Evolutionary conservation across 2,113 vertebrate genomes (phyloP).

Genomic region (Oreochromis tanganicae): DNA sequence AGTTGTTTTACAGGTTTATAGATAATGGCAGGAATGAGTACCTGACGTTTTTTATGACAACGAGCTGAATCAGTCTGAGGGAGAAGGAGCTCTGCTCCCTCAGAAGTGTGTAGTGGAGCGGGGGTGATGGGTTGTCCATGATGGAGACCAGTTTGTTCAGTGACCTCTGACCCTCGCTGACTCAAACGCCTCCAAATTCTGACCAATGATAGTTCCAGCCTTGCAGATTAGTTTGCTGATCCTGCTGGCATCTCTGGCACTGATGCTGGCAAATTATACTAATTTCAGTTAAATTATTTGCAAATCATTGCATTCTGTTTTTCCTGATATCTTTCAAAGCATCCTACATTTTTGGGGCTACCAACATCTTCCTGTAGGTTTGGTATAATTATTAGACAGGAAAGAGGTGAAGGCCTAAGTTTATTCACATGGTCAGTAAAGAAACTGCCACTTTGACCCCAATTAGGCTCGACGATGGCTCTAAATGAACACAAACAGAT

Average conservation of each 20-base stretch:
- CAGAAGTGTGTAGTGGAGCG: neutral
- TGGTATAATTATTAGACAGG: neutral
- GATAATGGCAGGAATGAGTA: neutral
- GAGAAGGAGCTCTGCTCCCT: neutral
- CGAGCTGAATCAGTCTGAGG: neutral
- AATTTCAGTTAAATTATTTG: neutral
- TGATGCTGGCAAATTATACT: neutral
- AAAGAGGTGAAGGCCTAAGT: neutral
- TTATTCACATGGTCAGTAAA: neutral
- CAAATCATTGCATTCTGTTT: neutral
- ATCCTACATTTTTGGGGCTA: neutral
- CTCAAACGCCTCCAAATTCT: neutral
- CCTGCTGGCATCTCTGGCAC: neutral
- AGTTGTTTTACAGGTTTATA: neutral
- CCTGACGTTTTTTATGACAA: neutral
- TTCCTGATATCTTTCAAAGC: neutral
- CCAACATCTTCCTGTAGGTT: neutral
- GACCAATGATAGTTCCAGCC: neutral
- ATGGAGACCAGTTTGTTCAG: neutral
- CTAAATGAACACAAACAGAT: neutral
- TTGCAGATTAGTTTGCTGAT: neutral
- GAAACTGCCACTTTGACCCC: neutral
- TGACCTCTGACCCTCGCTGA: neutral
- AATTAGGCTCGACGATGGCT: constrained; percentile 7
- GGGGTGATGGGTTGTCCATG: neutral